Evolutionary conservation across 2,797 vertebrate species (phyloP), one percentile per base, ranked within the genome.

Genomic region (Lindbergichthys nudifrons): DNA sequence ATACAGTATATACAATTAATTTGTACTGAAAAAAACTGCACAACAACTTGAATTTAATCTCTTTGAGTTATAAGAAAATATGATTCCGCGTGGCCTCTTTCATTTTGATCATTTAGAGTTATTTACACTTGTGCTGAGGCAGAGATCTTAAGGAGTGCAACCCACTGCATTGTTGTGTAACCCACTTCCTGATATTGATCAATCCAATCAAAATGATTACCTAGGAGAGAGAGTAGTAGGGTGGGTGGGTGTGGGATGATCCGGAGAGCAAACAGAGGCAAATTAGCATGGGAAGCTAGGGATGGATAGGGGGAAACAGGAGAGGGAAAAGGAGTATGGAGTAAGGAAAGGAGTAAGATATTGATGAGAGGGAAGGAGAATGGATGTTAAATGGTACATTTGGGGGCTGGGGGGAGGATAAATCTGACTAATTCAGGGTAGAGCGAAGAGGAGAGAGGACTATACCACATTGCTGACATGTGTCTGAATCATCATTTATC

Each of bases 181-280:
- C 48, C 57, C 60, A 52, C 79, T 75, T 84, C 79, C 75, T 78
- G 51, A 79, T 87, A 87, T 75, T 77, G 86, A 87, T 83, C 43
- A 36, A 82, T 70, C 64, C 77, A 88, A 86, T 88, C 86, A 79
- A 78, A 88, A 75, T 86, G 78, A 87, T 89, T 86, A 86, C 84
- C 78, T 79, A 41, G 60, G 36, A 65, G 77, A 53, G 54, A 16
- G 32, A 36, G 36, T 51, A 6, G 5, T 51, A 57, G 16, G 21
- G 18, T 10, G 53, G 57, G 56, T 26, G 50, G 30, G 26, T 18
- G 58, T 46, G 70, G 39, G 66, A 56, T 52, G 66, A 75, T 58
- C 43, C 3, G 56, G 64, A 76, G 54, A 50, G 71, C 65, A 78
- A 85, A 85, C 70, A 80, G 77, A 80, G 63, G 72, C 66, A 81